These are phyloP conservation scores for Agrotis ipsilon DNA, from an alignment of 2,888 invertebrate species.

Conservation along the genomic window DNA sequence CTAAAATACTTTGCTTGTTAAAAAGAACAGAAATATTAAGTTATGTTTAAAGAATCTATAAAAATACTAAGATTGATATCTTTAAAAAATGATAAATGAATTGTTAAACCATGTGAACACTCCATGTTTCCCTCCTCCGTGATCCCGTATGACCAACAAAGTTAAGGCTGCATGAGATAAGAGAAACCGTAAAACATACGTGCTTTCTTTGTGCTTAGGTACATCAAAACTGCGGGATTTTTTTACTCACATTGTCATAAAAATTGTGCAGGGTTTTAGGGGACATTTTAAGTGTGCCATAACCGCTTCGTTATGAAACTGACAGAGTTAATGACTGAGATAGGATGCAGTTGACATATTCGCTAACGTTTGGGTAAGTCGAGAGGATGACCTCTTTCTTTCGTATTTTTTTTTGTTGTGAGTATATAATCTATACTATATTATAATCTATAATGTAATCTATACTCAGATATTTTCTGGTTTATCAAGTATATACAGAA, in stretches of 20 bases:
- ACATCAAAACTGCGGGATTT: slow-evolving; percentile 71
- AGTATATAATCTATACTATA: too few relatives aligned
- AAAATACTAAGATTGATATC: neutral
- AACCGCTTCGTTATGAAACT: slow-evolving; percentile 41
- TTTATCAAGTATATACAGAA: too few relatives aligned
- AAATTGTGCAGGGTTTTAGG: slow-evolving; percentile 38
- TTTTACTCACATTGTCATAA: slow-evolving; percentile 49
- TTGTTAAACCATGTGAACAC: neutral
- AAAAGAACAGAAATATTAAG: too few relatives aligned
- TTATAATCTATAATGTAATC: too few relatives aligned
- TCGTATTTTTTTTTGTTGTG: slow-evolving; percentile 6
- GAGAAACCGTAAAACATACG: slow-evolving; percentile 77
- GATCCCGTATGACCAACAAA: slow-evolving; percentile 79
- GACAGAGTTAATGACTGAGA: slow-evolving; percentile 50
- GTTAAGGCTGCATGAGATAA: slow-evolving; percentile 76
- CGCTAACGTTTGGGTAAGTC: slow-evolving; percentile 4
- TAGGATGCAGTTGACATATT: slow-evolving; percentile 57
- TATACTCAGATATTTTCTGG: too few relatives aligned
- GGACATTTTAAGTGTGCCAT: slow-evolving; percentile 33
- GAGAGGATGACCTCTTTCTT: slow-evolving; percentile 28
- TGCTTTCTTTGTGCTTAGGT: slow-evolving; percentile 76
- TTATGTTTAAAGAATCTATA: too few relatives aligned
- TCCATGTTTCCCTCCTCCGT: slow-evolving; percentile 28
- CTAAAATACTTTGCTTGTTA: too few relatives aligned
- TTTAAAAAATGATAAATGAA: neutral